Evolutionary conservation across 2,797 vertebrate species (phyloP).

Genomic region (Dallia pectoralis): DNA sequence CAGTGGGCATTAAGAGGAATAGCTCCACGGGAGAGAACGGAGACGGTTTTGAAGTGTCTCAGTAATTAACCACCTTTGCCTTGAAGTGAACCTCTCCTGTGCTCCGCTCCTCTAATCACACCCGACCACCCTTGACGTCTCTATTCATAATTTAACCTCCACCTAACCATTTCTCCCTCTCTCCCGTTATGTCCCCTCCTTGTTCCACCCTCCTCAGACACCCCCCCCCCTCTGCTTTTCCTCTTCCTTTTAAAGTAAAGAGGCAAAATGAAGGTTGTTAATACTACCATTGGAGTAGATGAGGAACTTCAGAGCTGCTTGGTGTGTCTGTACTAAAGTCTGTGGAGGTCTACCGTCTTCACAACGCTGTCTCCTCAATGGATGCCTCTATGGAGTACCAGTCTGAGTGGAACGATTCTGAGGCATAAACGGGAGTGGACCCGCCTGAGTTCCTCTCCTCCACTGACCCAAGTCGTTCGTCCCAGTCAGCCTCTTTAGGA

Average conservation of each 20-base stretch:
- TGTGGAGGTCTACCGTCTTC: too few relatives aligned
- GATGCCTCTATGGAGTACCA: too few relatives aligned
- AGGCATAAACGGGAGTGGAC: too few relatives aligned
- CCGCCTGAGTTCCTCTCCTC: too few relatives aligned
- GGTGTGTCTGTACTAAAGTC: too few relatives aligned
- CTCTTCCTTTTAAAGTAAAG: slow-evolving; percentile 6
- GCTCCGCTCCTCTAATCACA: slow-evolving; percentile 29
- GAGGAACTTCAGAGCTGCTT: slow-evolving; percentile 18
- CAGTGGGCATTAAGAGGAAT: slow-evolving; percentile 10
- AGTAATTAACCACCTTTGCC: slow-evolving; percentile 57
- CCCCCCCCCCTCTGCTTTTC: neutral
- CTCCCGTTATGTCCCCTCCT: slow-evolving; percentile 11
- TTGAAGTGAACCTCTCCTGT: slow-evolving; percentile 7
- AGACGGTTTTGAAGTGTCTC: slow-evolving; percentile 52
- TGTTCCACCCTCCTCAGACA: slow-evolving; percentile 25
- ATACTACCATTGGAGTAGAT: slow-evolving; percentile 29
- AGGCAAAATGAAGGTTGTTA: slow-evolving; percentile 18
- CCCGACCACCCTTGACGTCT: slow-evolving; percentile 46
- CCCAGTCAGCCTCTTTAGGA: too few relatives aligned
- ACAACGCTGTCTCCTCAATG: too few relatives aligned
- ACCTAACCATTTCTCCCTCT: neutral
- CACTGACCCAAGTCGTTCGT: too few relatives aligned
- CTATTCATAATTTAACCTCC: neutral
- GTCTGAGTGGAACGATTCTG: too few relatives aligned
- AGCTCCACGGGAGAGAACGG: slow-evolving; percentile 36